Evolutionary conservation across 2,888 invertebrate genomes (phyloP).

Genomic region (Loripinus fragilis): DNA sequence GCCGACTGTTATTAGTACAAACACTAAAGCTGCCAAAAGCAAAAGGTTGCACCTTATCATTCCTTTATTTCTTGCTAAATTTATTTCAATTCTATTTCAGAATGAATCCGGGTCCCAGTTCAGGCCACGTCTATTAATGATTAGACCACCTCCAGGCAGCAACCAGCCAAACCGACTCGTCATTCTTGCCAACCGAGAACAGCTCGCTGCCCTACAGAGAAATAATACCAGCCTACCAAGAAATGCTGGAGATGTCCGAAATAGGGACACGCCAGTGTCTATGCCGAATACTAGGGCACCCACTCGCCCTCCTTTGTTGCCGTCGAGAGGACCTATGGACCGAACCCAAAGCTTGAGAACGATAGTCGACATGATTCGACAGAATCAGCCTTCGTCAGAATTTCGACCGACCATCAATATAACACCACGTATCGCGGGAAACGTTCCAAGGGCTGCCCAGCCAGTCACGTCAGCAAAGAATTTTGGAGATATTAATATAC

Average conservation of each 20-base stretch:
- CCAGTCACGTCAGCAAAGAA: conserved; percentile 34
- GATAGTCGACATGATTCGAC: conserved; percentile 28
- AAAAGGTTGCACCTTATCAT: no score
- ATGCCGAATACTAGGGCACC: conserved; percentile 36
- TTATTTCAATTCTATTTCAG: neutral
- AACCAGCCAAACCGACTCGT: conserved; percentile 51
- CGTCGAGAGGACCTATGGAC: neutral
- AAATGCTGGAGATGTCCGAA: neutral
- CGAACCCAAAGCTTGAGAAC: conserved; percentile 39
- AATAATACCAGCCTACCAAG: neutral
- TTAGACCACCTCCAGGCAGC: conserved; percentile 54
- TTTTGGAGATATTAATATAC: conserved; percentile 57
- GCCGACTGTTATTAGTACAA: no score
- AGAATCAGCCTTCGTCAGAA: neutral
- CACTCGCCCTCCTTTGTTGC: neutral
- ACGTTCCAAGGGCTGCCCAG: conserved; percentile 40
- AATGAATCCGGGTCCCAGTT: neutral
- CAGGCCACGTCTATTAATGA: conserved; percentile 46
- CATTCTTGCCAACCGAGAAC: conserved; percentile 44
- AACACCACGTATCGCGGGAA: conserved; percentile 19
- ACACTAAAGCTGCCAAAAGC: no score
- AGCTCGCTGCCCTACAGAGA: conserved; percentile 1
- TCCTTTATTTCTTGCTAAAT: neutral
- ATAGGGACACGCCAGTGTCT: neutral
- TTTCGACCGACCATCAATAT: conserved; percentile 34